phyloP scores from a whole-genome alignment of 2,888 invertebrate genomes.

The Brachyopa scutellaris region DNA sequence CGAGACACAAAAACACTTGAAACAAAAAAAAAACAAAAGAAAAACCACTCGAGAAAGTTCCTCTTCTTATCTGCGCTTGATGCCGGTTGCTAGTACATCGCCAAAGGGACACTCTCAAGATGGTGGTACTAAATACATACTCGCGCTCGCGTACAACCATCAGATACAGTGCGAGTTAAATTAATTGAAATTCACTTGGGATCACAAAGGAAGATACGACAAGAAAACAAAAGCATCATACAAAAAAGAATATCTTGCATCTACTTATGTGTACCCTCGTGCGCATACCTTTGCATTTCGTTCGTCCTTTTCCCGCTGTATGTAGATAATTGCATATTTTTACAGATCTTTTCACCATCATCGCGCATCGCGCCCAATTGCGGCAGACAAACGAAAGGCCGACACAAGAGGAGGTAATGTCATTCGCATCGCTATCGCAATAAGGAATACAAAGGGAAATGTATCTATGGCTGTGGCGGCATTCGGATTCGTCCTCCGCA shows the following conservation, averaged over 20 bases:
- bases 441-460: constrained; percentile 23
- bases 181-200: constrained; percentile 69
- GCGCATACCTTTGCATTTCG: constrained; percentile 40
- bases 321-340: constrained; percentile 62
- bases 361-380: constrained; percentile 28
- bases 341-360: constrained; percentile 29
- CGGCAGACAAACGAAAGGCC: constrained; percentile 1
- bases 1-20: too few species aligned
- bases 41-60: too few species aligned
- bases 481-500: background rate
- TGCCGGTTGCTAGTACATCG: too few species aligned
- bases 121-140: background rate
- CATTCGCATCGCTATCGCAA: constrained; percentile 39
- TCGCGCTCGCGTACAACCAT: background rate
- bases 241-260: constrained; percentile 54
- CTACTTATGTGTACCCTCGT: constrained; percentile 59
- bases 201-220: constrained; percentile 7
- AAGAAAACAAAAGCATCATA: background rate
- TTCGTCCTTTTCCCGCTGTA: background rate
- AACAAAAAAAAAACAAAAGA: too few species aligned
- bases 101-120: background rate
- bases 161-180: constrained; percentile 35
- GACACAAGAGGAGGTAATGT: constrained; percentile 34
- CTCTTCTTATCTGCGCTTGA: too few species aligned
- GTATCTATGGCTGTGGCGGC: background rate